Evolutionary conservation across 2,113 vertebrate genomes (phyloP), one percentile per base, ranked within the genome.

Genomic region (Aptenodytes forsteri): DNA sequence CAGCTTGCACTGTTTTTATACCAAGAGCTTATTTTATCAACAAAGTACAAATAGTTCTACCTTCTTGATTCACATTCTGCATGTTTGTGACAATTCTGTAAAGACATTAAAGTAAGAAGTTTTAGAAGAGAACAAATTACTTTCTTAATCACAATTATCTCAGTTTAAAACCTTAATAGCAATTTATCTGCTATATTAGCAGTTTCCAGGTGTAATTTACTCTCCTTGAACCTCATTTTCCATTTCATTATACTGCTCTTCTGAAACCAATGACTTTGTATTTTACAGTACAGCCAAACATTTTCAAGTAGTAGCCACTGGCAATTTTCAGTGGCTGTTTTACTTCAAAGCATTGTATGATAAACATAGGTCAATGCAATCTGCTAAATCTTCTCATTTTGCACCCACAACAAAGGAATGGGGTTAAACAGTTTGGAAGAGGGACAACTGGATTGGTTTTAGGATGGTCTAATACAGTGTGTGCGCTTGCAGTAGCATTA

Each of bases 21-120:
- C 18, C 34, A 95, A 84, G 44, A 96, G 44, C 23, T 55, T 88
- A 93, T 97, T 98, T 95, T 78, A 50, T 92, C 75, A 94, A 56
- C 83, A 81, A 82, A 92, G 64, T 69, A 95, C 76, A 89, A 94
- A 67, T 50, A 82, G 46, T 66, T 82, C 64, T 71, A 77, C 44
- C 30, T 55, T 52, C 47, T 52, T 64, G 16, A 49, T 72, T 87
- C 11, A 16, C 17, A 17, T 83, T 77, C 44, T 79, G 52, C n/a
- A 38, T 50, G 61, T 88, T 84, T 72, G 38, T 66, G 67, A 76
- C 26, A 83, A 87, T 71, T 93, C 23, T 56, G 11, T 47, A 42
- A 85, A 46, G 58, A 58, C n/a, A 30, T 59, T 62, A 58, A 46
- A 73, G 78, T 50, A 67, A 76, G 78, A 77, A 71, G 13, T 50